Evolutionary conservation across 2,113 vertebrate genomes (phyloP).

Genomic region (Toxostoma redivivum): DNA sequence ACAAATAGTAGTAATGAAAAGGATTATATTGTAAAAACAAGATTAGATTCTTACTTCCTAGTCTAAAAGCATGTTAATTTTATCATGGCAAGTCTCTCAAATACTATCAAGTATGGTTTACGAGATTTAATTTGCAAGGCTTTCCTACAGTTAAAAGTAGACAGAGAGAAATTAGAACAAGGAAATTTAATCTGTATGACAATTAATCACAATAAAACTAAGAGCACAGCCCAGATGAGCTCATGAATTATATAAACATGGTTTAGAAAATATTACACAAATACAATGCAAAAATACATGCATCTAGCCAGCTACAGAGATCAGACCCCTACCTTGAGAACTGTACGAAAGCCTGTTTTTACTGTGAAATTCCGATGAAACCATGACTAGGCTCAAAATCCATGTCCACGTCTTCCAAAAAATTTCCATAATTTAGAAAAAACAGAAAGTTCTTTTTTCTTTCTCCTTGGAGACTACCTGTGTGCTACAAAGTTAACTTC

Average conservation of each 20-base stretch:
- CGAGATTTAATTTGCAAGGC: not conserved
- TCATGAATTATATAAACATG: not conserved
- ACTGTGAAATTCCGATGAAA: conserved; percentile 89
- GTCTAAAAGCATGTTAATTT: not conserved
- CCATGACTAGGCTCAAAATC: conserved; percentile 95
- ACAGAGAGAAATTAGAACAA: not conserved
- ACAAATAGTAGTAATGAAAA: not conserved
- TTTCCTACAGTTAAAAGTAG: not conserved
- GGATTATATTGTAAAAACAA: not conserved
- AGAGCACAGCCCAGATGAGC: not conserved
- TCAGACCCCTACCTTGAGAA: conserved; percentile 90
- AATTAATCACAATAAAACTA: not conserved
- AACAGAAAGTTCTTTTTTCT: conserved; percentile 69
- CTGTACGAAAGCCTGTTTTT: conserved; percentile 86
- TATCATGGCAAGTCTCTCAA: not conserved
- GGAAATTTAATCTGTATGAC: not conserved
- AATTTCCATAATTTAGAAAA: conserved; percentile 96
- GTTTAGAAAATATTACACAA: not conserved
- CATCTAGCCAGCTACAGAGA: conserved; percentile 13
- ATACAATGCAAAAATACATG: not conserved
- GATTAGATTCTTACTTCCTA: not conserved
- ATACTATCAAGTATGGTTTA: not conserved
- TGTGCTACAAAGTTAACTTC: conserved; percentile 77
- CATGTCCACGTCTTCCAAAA: conserved; percentile 98
- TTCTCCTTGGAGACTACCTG: conserved; percentile 77